Base-by-base conservation (phyloP, 2,113 vertebrate species). In the Neoarius graeffei region DNA sequence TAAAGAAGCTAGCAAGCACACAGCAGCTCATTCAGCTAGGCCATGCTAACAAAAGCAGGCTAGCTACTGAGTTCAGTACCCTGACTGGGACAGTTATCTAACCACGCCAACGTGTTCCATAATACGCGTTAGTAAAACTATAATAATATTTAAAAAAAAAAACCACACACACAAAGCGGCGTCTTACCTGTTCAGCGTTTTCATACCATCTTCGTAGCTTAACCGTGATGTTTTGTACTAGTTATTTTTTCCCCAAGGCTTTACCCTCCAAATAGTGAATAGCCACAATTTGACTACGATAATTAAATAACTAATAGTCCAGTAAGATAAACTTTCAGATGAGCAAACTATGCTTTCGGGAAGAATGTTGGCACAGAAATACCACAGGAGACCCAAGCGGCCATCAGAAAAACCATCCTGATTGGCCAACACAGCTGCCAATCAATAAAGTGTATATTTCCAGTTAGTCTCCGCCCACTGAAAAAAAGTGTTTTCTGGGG, bases 401-500 rank as follows among this genome's bases (percentile, higher is more conserved):
- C 56, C 15, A 3, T 0, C 8, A 48, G 80, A 6, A 10, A 19
- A 64, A 11, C 14, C 42, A 5, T n/a, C 0, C 60, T 62, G 81
- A 87, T 88, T 91, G 54, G 90, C 7, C 48, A 60, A 20, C 1
- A 23, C 14, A 48, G 10, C 35, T 89, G 86, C 77, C 90, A 67
- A 17, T 89, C 86, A 27, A 25, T 4, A 17, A 48, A 81, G 27
- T 57, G 54, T 81, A 17, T 27, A 79, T 90, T 91, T 91, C 89
- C 91, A 81, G 89, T 90, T 71, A 90, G 62, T 88, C 88, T 80
- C 89, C 88, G 60, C 89, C 89, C 86, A 35, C 69, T 90, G 35
- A 85, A 59, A 56, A 84, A 83, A 88, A 91, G 76, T 56, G 42
- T 9, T 13, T 5, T 64, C 7, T 27, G 8, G 62, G 14, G n/a